A percentile compares a stretch with the other conserved stretches of the same genome.
Evolutionary conservation across 2,113 vertebrate species (phyloP).

Genomic region (Aix galericulata): DNA sequence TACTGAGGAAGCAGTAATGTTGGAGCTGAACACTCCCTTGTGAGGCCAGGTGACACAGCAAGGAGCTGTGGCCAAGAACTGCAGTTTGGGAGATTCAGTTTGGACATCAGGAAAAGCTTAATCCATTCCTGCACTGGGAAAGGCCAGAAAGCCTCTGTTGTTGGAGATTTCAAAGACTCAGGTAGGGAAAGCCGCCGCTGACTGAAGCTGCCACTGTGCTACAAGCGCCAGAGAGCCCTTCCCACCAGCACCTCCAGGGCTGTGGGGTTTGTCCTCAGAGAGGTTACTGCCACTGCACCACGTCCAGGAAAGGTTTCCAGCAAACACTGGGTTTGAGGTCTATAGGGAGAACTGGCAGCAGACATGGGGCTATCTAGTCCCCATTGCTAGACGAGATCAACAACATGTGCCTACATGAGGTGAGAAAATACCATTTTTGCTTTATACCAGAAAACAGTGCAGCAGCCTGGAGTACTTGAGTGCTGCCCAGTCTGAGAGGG

Average conservation of each 20-base stretch:
- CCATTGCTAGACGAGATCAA: too few species aligned
- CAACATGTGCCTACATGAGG: too few species aligned
- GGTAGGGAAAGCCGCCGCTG: neutral
- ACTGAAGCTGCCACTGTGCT: neutral
- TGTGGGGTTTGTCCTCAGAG: neutral
- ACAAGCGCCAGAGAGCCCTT: neutral
- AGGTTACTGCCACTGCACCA: neutral
- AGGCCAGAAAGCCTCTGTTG: neutral
- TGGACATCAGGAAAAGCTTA: neutral
- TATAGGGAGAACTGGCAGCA: neutral
- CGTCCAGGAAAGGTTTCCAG: neutral
- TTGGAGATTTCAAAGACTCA: neutral
- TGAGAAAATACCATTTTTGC: too few species aligned
- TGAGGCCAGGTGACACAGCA: neutral
- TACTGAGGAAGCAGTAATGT: neutral
- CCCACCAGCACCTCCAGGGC: neutral
- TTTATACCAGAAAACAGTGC: too few species aligned
- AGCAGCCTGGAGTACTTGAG: too few species aligned
- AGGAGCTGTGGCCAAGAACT: neutral
- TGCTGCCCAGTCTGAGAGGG: too few species aligned
- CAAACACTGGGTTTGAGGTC: neutral
- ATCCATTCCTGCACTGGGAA: neutral
- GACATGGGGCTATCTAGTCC: too few species aligned
- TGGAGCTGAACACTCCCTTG: neutral
- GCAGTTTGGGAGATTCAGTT: neutral